Base-by-base conservation (phyloP, 2,888 invertebrate species). In the Arge pagana region DNA sequence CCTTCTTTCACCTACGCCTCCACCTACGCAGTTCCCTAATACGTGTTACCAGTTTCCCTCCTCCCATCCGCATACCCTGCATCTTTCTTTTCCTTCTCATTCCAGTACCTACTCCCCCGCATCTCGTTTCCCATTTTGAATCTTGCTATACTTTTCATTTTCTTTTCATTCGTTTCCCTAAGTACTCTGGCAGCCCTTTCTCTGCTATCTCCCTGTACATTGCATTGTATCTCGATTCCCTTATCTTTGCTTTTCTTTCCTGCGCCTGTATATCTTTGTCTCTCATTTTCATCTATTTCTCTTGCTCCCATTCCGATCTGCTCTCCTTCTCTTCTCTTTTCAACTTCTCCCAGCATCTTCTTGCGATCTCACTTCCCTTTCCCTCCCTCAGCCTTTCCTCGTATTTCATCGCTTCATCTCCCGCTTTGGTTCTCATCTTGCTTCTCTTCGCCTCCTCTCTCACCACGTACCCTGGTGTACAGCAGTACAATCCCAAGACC, bases 191-290 rank as follows among this genome's bases (percentile, higher is more conserved):
- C 3, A 15, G 11, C n/a, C 19, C 40, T 31, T 19, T 10, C 4
- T 23, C 41, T 28, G 10, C 19, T 5, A 50, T 19, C n/a, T 41
- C n/a, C n/a, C n/a, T n/a, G n/a, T n/a, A n/a, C n/a, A n/a, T n/a
- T n/a, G n/a, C 15, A 7, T 41, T 50, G 10, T 50, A 50, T 18
- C 41, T 30, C 3, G n/a, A n/a, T n/a, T n/a, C n/a, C n/a, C n/a
- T n/a, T n/a, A n/a, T 36, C 50, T 11, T 37, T 3, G 19, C 21
- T 10, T 18, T 18, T 21, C 37, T 21, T 18, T 37, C 21, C 37
- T 48, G 37, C 39, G 40, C 40, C 41, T 55, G 39, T 33, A 43
- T 33, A 30, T 53, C 48, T 41, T 35, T 45, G 11, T 42, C 51
- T 55, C 43, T 33, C n/a, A 6, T 30, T 16, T 36, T 10, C 48